Evolutionary conservation across 2,888 invertebrate species (phyloP), one percentile per base, ranked within the genome.

Genomic region (Meganola albula): DNA sequence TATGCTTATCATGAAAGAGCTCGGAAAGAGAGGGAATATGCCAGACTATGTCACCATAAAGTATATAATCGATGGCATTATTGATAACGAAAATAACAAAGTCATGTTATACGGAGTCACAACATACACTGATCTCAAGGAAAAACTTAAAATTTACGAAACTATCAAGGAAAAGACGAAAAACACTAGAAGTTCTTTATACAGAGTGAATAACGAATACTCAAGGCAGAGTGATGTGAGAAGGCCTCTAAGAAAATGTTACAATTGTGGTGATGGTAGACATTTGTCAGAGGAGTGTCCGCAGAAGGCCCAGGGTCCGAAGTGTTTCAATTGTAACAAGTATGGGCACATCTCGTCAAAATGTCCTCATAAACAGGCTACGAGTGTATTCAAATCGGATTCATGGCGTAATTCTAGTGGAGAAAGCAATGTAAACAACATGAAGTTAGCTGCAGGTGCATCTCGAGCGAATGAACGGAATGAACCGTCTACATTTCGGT

Each of bases 1-100:
- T 11, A 32, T 35, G 35, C 23, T 41, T 2, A 27, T 8, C 3
- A 37, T 37, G 37, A 37, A 37, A 7, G 37, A 29, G 7, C 20
- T 32, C 22, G 32, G 29, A 4, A 29, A 33, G 25, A 11, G 32
- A 3, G 37, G 20, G 6, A 29, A 20, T 8, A 26, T 37, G 10
- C 22, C 37, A 6, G 37, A 37, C n/a, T n/a, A n/a, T n/a, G n/a
- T n/a, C n/a, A n/a, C n/a, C n/a, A n/a, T n/a, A n/a, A n/a, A n/a
- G n/a, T 16, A 16, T 7, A 16, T 16, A 16, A 7, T 16, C 18
- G 18, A 16, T 16, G 18, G 18, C 4, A 16, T 16, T 6, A 4
- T 7, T 6, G 18, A 7, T 16, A 16, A 7, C 7, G 18, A 16
- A 16, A 16, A 6, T 7, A 16, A 16, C 7, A 16, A 16, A 16